Evolutionary conservation across 2,113 vertebrate species (phyloP), one percentile per base, ranked within the genome.

Genomic region (Calidris pygmaea): DNA sequence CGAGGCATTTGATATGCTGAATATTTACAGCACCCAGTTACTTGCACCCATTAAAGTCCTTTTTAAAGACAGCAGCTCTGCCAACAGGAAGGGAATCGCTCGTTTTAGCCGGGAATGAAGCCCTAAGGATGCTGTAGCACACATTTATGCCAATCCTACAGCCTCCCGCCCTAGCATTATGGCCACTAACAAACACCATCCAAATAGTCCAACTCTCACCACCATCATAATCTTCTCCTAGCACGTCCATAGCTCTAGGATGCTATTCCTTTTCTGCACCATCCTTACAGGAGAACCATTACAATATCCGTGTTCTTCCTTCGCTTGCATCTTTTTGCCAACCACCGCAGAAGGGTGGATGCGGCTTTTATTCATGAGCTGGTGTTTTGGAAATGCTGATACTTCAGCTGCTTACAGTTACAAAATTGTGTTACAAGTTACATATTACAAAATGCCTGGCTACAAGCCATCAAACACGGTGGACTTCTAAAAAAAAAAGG

Each of bases 361-460:
- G 35, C 0, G 0, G 23, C 0, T 45, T 86, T 35, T 24, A 14
- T 17, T 20, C 7, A 12, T 0, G 22, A 70, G 76, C 19, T 5
- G 32, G 18, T 37, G 9, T 43, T 83, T 55, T 83, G 63, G 62
- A 71, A 52, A 50, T 5, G 43, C 20, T 7, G n/a, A 47, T 9
- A 14, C 41, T 82, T 67, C 1, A 30, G 3, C 55, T 50, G 59
- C 56, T 88, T 3, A 1, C 14, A n/a, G 35, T 7, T 16, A 39
- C 58, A 35, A 59, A 24, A 35, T 14, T 15, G 21, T 9, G n/a
- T 59, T 59, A 59, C 34, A 15, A 35, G n/a, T 59, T 15, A 24
- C 58, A 14, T 35, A 10, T 35, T 59, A 30, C 7, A 37, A 53
- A 84, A 58, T 3, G 10, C 34, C 43, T 53, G 73, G 20, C 70